phyloP scores from a whole-genome alignment of 92 coral and sea anemone genomes.

The Montipora capitata region DNA sequence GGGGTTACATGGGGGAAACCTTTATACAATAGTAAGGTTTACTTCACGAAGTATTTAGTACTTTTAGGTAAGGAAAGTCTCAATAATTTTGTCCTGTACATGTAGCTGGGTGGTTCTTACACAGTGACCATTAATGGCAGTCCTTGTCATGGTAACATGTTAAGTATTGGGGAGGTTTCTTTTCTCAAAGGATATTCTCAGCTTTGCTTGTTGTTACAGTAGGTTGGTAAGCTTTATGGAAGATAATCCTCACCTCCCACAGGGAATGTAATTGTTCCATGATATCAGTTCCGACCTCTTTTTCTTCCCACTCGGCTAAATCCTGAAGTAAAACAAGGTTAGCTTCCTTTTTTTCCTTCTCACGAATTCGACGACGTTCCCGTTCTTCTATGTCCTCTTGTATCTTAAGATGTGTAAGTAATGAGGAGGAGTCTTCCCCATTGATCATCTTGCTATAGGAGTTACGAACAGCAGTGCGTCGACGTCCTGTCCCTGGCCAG shows the following conservation, averaged over 20 bases:
- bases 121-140: no score
- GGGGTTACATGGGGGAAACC: no score
- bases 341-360: slow-evolving; percentile 96
- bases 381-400: slow-evolving; percentile 91
- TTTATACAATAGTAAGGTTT: no score
- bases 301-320: slow-evolving; percentile 93
- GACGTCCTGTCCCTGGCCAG: slow-evolving; percentile 82
- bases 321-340: slow-evolving; percentile 95
- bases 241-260: slow-evolving; percentile 91
- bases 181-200: no score
- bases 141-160: no score
- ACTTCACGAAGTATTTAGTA: no score
- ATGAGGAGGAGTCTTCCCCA: slow-evolving; percentile 84
- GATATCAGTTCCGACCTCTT: slow-evolving; percentile 71
- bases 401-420: slow-evolving; percentile 89
- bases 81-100: no score
- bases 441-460: slow-evolving; percentile 82
- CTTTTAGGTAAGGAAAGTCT: no score
- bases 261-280: slow-evolving; percentile 86
- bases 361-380: slow-evolving; percentile 88
- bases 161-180: no score
- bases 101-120: no score
- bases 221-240: no score
- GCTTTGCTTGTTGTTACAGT: no score
- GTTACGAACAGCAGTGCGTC: slow-evolving; percentile 82